Base-by-base conservation (phyloP, 1,140 invertebrate species). In the Sipha flava region DNA sequence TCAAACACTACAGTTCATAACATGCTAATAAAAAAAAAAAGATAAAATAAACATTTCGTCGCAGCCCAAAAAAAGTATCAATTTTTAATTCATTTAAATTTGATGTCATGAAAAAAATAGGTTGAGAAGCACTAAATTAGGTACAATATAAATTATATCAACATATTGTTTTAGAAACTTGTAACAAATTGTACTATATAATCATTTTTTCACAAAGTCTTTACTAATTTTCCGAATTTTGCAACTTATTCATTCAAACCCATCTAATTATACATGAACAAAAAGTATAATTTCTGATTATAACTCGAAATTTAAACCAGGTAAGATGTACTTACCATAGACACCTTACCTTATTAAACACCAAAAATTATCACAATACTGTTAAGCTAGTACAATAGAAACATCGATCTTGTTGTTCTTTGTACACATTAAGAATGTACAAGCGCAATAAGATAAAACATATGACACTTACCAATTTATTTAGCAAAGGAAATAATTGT, bases 271-370 rank as follows among this genome's bases (percentile, higher is more conserved):
- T 16, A 52, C 16, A 9, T 52, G 49, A 52, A 52, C 16, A 4
- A 16, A 52, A 6, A 40, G 4, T 40, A 10, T 40, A 40, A 4
- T 3, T n/a, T 3, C 47, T 18, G 47, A 49, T 49, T 18, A 49
- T 49, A 45, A n/a, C n/a, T 43, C n/a, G 16, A 26, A 68, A 45
- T 68, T 45, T 16, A 68, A 68, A 68, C 40, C 37, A 54, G 49
- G 72, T 75, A 75, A 75, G 72, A 75, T 75, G 72, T 75, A 75
- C 72, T 54, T 75, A 75, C 72, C 34, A 40, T 14, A 4, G 7
- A 52, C 72, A 75, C 72, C 72, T 75, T 57, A 75, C 72, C 49
- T 75, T 75, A 52, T 6, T 23, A 54, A 7, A 75, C n/a, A 75
- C n/a, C 16, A 54, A 75, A 75, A 75, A 40, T 57, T 6, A 75